phyloP scores from a whole-genome alignment of 2,888 invertebrate species.

The Heliconius cydno region DNA sequence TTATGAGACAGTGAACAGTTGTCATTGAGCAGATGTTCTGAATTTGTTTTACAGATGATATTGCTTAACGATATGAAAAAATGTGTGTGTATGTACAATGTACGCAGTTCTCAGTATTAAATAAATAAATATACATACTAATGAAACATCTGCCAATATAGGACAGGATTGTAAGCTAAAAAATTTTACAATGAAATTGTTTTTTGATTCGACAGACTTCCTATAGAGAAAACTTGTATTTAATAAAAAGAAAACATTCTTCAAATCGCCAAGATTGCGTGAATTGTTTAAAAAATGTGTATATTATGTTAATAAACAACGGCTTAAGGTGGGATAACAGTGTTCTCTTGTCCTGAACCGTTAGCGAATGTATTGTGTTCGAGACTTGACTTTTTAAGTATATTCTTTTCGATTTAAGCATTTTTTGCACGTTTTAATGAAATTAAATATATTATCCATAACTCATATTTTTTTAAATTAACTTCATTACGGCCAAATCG shows the following conservation, averaged over 20 bases:
- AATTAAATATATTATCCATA: neutral
- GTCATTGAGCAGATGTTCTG: conserved; percentile 22
- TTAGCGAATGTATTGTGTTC: conserved; percentile 7
- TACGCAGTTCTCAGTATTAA: neutral
- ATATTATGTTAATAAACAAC: conserved; percentile 25
- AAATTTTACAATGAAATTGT: conserved; percentile 46
- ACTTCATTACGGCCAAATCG: too few relatives aligned
- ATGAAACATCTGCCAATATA: conserved; percentile 71
- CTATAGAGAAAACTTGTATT: conserved; percentile 10
- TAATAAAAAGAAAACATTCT: neutral
- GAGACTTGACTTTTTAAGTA: conserved; percentile 2
- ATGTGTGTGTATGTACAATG: conserved; percentile 7
- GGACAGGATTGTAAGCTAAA: conserved; percentile 71
- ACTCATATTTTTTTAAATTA: neutral
- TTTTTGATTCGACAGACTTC: conserved; percentile 32
- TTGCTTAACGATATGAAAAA: conserved; percentile 14
- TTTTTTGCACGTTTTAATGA: neutral
- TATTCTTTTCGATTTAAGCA: neutral
- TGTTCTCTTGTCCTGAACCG: conserved; percentile 6
- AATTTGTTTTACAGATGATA: conserved; percentile 22
- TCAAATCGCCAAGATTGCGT: conserved; percentile 11
- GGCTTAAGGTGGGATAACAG: neutral
- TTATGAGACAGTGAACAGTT: neutral
- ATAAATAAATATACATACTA: conserved; percentile 46
- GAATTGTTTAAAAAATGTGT: conserved; percentile 16